A percentile compares a stretch with the other conserved stretches of the same genome.
phyloP scores from a whole-genome alignment of 2,888 invertebrate species.

The Parnassius glacialis region DNA sequence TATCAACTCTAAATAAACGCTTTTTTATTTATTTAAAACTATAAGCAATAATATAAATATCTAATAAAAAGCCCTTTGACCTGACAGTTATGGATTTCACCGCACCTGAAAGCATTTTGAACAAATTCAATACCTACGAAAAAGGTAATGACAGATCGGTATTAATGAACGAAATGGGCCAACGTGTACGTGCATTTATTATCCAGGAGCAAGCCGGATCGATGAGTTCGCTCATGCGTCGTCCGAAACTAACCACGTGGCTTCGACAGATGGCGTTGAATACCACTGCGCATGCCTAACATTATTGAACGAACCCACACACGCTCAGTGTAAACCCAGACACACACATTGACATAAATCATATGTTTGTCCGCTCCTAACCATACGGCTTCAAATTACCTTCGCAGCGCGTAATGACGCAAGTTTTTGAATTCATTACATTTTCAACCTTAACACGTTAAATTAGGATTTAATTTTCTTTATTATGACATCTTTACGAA shows the following conservation, averaged over 20 bases:
- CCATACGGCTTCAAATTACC: slow-evolving; percentile 74
- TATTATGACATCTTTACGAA: slow-evolving; percentile 30
- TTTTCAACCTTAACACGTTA: slow-evolving; percentile 35
- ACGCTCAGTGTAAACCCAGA: slow-evolving; percentile 36
- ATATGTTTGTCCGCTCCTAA: slow-evolving; percentile 68
- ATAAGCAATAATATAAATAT: slow-evolving; percentile 2
- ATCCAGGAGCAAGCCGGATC: slow-evolving; percentile 59
- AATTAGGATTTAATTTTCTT: slow-evolving; percentile 35
- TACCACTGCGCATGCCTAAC: slow-evolving; percentile 64
- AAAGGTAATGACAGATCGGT: slow-evolving; percentile 26
- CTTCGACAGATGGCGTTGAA: slow-evolving; percentile 74
- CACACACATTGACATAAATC: slow-evolving; percentile 59
- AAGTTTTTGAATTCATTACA: slow-evolving; percentile 39
- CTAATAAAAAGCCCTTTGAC: not conserved
- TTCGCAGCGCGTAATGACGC: slow-evolving; percentile 67
- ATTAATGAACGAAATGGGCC: slow-evolving; percentile 41
- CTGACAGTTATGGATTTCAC: slow-evolving; percentile 5
- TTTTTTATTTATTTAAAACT: not conserved
- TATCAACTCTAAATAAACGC: too few species aligned
- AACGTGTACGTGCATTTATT: slow-evolving; percentile 67
- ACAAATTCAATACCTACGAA: slow-evolving; percentile 22
- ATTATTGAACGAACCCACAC: slow-evolving; percentile 69
- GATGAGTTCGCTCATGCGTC: slow-evolving; percentile 64
- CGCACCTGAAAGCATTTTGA: slow-evolving; percentile 25
- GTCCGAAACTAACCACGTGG: slow-evolving; percentile 55